phyloP scores from a whole-genome alignment of 1,140 invertebrate species.

The Augochlora pura region DNA sequence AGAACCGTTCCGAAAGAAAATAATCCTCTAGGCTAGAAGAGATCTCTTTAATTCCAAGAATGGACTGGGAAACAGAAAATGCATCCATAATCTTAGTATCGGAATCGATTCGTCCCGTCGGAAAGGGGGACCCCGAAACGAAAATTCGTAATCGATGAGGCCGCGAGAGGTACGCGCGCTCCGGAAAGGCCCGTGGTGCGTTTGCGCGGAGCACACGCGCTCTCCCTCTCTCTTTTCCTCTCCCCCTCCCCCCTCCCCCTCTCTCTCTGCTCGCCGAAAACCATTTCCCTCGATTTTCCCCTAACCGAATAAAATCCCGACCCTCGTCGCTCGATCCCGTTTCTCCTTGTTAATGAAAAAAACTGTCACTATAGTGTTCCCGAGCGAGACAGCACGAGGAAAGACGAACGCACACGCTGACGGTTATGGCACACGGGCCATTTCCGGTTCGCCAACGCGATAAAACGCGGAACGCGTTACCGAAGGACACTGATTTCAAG shows the following conservation, averaged over 20 bases:
- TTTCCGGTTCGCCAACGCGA: constrained; percentile 12
- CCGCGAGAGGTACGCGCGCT: background rate
- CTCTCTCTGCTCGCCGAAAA: background rate
- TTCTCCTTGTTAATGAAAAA: background rate
- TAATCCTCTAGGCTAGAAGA: too few relatives aligned
- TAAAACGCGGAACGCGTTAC: constrained; percentile 8
- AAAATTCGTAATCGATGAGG: constrained; percentile 30
- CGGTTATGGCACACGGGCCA: too few relatives aligned
- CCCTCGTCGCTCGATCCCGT: background rate
- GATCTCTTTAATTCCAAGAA: too few relatives aligned
- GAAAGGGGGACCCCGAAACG: background rate
- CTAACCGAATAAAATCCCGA: background rate
- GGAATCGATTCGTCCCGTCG: too few relatives aligned
- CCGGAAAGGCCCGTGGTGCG: background rate
- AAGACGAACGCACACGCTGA: background rate
- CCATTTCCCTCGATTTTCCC: background rate
- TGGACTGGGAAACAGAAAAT: too few relatives aligned
- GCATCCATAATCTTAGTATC: too few relatives aligned
- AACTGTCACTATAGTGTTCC: background rate
- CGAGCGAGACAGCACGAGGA: too few relatives aligned
- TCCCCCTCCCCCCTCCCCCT: too few relatives aligned
- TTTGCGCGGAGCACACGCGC: constrained; percentile 4
- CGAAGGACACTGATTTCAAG: background rate
- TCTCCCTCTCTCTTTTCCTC: too few relatives aligned
- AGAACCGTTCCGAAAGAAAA: too few relatives aligned